Base-by-base conservation (phyloP, 2,113 vertebrate species). In the Heloderma charlesbogerti region DNA sequence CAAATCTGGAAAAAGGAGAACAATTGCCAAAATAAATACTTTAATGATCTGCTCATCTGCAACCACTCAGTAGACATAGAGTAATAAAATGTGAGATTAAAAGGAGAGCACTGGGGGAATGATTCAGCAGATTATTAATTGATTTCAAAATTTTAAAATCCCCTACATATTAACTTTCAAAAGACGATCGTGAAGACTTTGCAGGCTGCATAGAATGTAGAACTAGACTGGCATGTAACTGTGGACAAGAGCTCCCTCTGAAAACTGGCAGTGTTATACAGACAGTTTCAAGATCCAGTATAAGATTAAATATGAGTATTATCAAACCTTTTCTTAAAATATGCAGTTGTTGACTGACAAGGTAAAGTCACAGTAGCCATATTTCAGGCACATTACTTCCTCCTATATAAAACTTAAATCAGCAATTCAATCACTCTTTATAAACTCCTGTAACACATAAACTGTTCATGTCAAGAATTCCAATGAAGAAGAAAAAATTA, bases 1-100 rank as follows among this genome's bases (percentile, higher is more conserved):
- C 89, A 93, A 93, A 94, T 92, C 84, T 86, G 89, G 88, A 72
- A 93, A 90, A 96, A 95, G 63, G 77, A 95, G 92, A 91, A 89
- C 54, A 91, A 94, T 87, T 43, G 86, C 91, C 89, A 94, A 96
- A 93, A 94, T 37, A 85, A 95, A 66, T 96, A 91, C 92, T 95
- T 94, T 95, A 45, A 94, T 94, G 93, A 78, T 89, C 75, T 92
- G 37, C 66, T 37, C 54, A 83, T 29, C 80, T 89, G 81, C 34
- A 94, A 91, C 5, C 4, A 79, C 69, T 80, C 80, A 78, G 87
- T 92, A 88, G 20, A 94, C 75, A 92, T 0, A 88, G 6, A n/a
- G 3, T 40, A 95, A 75, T 37, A 77, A 84, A 69, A 88, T 71
- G 34, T 88, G 89, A 93, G 89, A 92, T 86, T 89, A 93, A 71